Conservation (phyloP, 2,797 vertebrate species). For the Miichthys miiuy region DNA sequence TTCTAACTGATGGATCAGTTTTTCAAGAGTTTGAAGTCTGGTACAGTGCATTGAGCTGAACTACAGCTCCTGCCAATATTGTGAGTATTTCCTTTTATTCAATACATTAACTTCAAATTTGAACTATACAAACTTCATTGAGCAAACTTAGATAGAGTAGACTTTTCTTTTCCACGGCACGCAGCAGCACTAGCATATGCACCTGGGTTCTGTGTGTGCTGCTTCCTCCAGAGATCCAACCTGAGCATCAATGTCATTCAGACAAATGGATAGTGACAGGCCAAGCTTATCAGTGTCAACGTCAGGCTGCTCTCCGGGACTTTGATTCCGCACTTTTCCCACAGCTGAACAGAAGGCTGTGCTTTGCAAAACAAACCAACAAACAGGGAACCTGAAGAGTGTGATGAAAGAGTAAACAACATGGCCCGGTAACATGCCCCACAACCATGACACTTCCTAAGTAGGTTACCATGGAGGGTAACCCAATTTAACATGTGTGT, state of each 20-base stretch:
- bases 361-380: constrained; percentile 89
- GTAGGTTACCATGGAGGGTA: constrained; percentile 82
- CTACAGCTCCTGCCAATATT: constrained; percentile 41
- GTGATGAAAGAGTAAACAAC: constrained; percentile 89
- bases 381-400: constrained; percentile 85
- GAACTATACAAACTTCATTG: constrained; percentile 55
- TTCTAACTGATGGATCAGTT: constrained; percentile 66
- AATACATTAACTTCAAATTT: constrained; percentile 43
- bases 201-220: constrained; percentile 54
- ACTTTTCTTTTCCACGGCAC: constrained; percentile 32
- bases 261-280: constrained; percentile 80
- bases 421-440: constrained; percentile 82
- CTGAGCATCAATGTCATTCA: constrained; percentile 81
- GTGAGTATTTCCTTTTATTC: constrained; percentile 37
- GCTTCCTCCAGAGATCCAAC: constrained; percentile 77
- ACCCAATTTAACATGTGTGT: constrained; percentile 78
- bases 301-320: constrained; percentile 74
- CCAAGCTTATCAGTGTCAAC: constrained; percentile 78
- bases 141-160: constrained; percentile 49
- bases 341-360: constrained; percentile 85
- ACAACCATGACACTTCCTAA: constrained; percentile 85
- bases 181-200: constrained; percentile 45
- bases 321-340: constrained; percentile 82
- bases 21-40: constrained; percentile 68
- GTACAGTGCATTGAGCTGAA: constrained; percentile 36